Base-by-base conservation (phyloP, 2,113 vertebrate species). In the Cervus canadensis region DNA sequence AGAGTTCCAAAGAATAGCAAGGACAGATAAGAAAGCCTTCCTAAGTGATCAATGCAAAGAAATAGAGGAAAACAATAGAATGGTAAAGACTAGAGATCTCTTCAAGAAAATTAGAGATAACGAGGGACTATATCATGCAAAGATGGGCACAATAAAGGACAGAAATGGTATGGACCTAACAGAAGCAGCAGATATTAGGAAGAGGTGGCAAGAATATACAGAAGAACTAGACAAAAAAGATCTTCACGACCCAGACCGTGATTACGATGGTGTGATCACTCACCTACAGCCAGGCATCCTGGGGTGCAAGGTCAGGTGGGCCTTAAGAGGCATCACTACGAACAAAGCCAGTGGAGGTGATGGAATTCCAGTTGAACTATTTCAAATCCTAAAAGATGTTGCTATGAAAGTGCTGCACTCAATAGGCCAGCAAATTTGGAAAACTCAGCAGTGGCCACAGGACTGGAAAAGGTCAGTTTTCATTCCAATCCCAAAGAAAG, bases 311-410 rank as follows among this genome's bases (percentile, higher is more conserved):
- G n/a, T 21, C n/a, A 71, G n/a, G 4, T 71, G 17, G 33, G 64
- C n/a, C n/a, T 71, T 36, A 71, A 0, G 17, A 71, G 36, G 19
- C 4, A 71, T 71, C 64, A 67, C 4, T 71, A 36, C 0, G n/a
- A 71, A 21, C 64, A 71, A 71, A 36, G 64, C n/a, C 8, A 11
- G 64, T 36, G 17, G n/a, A 71, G 9, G 64, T 11, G 64, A 36
- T 71, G n/a, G 1, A 71, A 5, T 71, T 71, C 64, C n/a, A 71
- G 17, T 36, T 36, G 64, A 36, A 9, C 17, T 36, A 17, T 33
- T 64, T 64, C 62, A 36, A 71, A 60, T 28, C 59, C 59, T 60
- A 28, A 60, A 60, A 28, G 10, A 12, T 11, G 17, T 36, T 71
- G 64, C n/a, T 36, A 9, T 71, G n/a, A 71, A 71, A 36, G 17